A percentile compares a stretch with the other conserved stretches of the same genome.
Conservation (phyloP, 2,113 vertebrate genomes). For the Alouatta palliata region DNA sequence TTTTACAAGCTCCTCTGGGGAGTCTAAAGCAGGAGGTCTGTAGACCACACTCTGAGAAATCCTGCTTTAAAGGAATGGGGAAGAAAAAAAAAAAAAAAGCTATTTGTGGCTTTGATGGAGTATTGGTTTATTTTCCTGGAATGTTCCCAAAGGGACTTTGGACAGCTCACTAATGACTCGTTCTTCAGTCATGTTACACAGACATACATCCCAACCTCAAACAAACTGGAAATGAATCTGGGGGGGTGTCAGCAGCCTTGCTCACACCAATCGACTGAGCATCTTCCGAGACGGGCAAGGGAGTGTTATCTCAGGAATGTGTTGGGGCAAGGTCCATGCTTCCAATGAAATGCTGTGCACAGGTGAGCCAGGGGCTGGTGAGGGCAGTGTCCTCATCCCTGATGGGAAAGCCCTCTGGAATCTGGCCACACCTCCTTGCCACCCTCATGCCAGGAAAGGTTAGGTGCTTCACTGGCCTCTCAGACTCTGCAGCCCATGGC, state of each 20-base stretch:
- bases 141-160: constrained; percentile 44
- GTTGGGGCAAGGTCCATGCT: constrained; percentile 56
- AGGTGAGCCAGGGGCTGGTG: neutral
- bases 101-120: constrained; percentile 25
- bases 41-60: neutral
- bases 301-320: constrained; percentile 59
- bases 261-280: neutral
- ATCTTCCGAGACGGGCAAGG: neutral
- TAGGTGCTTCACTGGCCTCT: neutral
- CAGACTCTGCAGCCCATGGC: neutral
- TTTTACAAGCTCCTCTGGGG: neutral
- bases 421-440: neutral
- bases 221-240: neutral
- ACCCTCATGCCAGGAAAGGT: neutral
- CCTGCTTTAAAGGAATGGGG: neutral
- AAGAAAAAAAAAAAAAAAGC: neutral
- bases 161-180: constrained; percentile 35
- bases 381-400: neutral
- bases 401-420: neutral
- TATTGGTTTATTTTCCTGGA: constrained; percentile 48
- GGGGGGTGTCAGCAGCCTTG: neutral
- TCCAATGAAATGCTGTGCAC: neutral
- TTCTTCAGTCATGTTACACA: constrained; percentile 41
- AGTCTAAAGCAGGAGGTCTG: neutral
- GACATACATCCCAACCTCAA: neutral